Evolutionary conservation across 2,888 invertebrate species (phyloP).

Genomic region (Ornithoptera alexandrae): DNA sequence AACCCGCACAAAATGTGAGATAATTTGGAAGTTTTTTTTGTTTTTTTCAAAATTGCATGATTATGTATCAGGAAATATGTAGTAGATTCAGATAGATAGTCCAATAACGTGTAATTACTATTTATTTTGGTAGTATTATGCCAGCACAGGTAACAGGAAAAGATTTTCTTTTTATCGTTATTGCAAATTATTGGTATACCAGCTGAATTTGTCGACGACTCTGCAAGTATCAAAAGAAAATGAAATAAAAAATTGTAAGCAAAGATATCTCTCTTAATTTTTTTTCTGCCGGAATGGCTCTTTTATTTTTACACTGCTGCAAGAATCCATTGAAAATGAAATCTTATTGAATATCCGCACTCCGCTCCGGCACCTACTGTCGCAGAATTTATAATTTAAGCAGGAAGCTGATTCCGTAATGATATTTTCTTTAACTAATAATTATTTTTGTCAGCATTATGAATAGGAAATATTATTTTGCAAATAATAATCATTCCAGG

Average conservation of each 20-base stretch:
- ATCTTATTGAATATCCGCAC: slow-evolving; percentile 26
- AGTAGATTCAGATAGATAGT: too few species aligned
- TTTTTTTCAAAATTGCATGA: too few species aligned
- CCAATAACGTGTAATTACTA: too few species aligned
- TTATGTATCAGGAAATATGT: too few species aligned
- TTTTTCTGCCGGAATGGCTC: slow-evolving; percentile 2
- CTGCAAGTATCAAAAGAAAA: neutral
- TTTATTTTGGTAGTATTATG: too few species aligned
- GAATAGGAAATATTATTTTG: neutral
- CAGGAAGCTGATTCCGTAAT: neutral
- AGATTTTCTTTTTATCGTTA: too few species aligned
- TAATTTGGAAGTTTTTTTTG: too few species aligned
- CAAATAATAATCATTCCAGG: too few species aligned
- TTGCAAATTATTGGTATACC: too few species aligned
- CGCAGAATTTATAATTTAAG: slow-evolving; percentile 23
- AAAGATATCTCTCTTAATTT: neutral
- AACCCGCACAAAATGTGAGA: too few species aligned
- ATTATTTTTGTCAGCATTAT: neutral
- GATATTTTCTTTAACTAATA: slow-evolving; percentile 11
- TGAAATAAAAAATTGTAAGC: neutral
- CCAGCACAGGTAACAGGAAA: too few species aligned
- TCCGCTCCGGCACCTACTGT: slow-evolving; percentile 13
- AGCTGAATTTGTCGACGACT: too few species aligned
- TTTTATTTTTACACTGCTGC: slow-evolving; percentile 12
- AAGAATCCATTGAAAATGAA: slow-evolving; percentile 13